Evolutionary conservation across 2,113 vertebrate species (phyloP), one percentile per base, ranked within the genome.

Genomic region (Laticauda laticaudata): DNA sequence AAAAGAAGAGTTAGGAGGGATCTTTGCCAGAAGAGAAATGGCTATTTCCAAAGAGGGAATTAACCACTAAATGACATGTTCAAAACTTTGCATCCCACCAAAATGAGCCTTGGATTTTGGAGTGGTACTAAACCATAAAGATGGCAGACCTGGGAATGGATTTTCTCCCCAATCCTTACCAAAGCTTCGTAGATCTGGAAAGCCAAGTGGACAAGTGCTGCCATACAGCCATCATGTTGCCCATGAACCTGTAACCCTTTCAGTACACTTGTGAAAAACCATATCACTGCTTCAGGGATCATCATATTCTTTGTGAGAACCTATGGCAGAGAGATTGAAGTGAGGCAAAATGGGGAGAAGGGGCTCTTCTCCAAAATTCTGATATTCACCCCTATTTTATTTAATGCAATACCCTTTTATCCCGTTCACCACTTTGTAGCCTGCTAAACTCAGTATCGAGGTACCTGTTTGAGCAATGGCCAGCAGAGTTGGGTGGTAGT

Each of bases 141-240:
- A 55, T 61, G 0, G 3, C n/a, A 23, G 10, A 26, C 5, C 43
- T 8, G 91, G 86, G 55, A 56, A 10, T 0, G n/a, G n/a, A 15
- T 43, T 54, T 18, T 61, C n/a, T 2, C 54, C 23, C n/a, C n/a
- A 24, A 48, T 86, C 94, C 97, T 96, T 95, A 99, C 99, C 98
- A 99, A 97, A 21, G 98, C 98, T 92, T 99, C 99, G 4, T 99
- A 99, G 96, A 99, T 98, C 96, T 98, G 97, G 97, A 99, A 98
- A n/a, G 99, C 99, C 96, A 99, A 97, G 93, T 98, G 98, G 93
- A 98, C 98, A 51, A 99, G 98, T 39, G 98, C 97, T 8, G 98
- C 97, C 95, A 98, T 98, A 97, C 99, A 99, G 92, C 98, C 98
- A 0, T 99, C 98, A 0, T 99, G 99, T 95, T 99, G 99, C 69